Base-by-base conservation (phyloP, 2,113 vertebrate genomes). In the Cairina moschata region DNA sequence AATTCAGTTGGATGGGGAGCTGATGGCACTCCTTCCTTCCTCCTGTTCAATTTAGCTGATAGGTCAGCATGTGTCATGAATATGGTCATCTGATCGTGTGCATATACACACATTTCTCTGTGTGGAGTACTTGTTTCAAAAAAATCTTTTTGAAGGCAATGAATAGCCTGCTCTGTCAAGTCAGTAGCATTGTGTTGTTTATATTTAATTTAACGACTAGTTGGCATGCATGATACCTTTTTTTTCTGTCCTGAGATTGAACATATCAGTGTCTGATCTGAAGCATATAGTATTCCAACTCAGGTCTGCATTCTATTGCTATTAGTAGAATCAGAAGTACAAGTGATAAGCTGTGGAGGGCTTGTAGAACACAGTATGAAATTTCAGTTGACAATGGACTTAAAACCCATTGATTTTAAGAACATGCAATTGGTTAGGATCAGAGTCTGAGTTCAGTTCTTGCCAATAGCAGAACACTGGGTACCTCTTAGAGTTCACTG, bases 21-120 rank as follows among this genome's bases (percentile, higher is more conserved):
- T 66, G 15, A 26, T 77, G 29, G 15, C 11, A 17, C 17, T 58
- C 12, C 13, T 16, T 52, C 23, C 85, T 73, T 44, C 44, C 15
- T 80, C 67, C 13, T 18, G 4, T 55, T 71, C 0, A 29, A 9
- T 52, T 62, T 55, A 56, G 8, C 16, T 59, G 32, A 50, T 26
- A n/a, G 15, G 17, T 74, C 26, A n/a, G 7, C 2, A 4, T 1
- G 1, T 76, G 18, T 60, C 15, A 21, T 72, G 17, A 20, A 3
- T 55, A 6, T 17, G 75, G 17, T 88, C 31, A 34, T 28, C 58
- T 75, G 31, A 28, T 10, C 62, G 0, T 59, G 1, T 58, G 8
- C 13, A 1, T 50, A n/a, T 54, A 13, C 26, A 46, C 13, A 25
- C 26, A 63, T 3, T 89, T 17, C 15, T 81, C 5, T 88, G 5